Percentiles rank a stretch among this genome's conserved stretches.
Evolutionary conservation across 2,113 vertebrate species (phyloP).

Genomic region (Paratilapia polleni): DNA sequence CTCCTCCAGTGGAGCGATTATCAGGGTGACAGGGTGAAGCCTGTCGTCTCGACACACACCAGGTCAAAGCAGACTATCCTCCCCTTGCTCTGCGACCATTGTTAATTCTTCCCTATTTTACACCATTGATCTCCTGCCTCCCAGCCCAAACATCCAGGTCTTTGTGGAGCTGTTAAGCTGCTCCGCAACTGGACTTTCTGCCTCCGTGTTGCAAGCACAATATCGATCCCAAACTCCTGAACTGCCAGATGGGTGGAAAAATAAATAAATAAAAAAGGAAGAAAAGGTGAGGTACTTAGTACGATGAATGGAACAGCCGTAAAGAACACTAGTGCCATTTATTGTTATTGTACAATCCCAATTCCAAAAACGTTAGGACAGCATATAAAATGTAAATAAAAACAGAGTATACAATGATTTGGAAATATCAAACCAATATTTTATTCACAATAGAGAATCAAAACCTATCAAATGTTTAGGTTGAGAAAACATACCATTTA

Average conservation of each 20-base stretch:
- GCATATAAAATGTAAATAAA: too few species aligned
- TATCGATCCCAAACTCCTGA: slow-evolving; percentile 47
- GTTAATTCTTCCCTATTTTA: slow-evolving; percentile 73
- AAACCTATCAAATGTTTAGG: too few species aligned
- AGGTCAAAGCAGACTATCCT: slow-evolving; percentile 61
- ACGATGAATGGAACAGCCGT: neutral
- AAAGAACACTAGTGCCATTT: neutral
- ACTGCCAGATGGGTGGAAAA: slow-evolving; percentile 17
- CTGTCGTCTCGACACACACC: slow-evolving; percentile 48
- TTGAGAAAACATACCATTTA: too few species aligned
- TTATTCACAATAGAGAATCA: too few species aligned
- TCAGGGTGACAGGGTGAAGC: slow-evolving; percentile 41
- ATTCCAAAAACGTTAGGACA: too few species aligned
- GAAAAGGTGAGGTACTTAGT: slow-evolving; percentile 17
- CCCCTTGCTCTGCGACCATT: slow-evolving; percentile 58
- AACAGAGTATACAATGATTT: too few species aligned
- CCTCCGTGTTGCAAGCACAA: slow-evolving; percentile 35
- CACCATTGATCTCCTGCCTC: slow-evolving; percentile 75
- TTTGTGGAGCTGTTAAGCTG: slow-evolving; percentile 71
- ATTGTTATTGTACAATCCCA: neutral
- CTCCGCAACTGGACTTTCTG: slow-evolving; percentile 55
- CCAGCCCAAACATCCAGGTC: slow-evolving; percentile 52
- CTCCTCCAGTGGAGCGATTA: slow-evolving; percentile 41
- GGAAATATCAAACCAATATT: too few species aligned
- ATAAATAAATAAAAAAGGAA: slow-evolving; percentile 13